Percentiles rank a stretch among this genome's conserved stretches.
These are phyloP conservation scores for Anhinga rufa DNA, from an alignment of 2,113 vertebrate genomes.

Conservation along the genomic window DNA sequence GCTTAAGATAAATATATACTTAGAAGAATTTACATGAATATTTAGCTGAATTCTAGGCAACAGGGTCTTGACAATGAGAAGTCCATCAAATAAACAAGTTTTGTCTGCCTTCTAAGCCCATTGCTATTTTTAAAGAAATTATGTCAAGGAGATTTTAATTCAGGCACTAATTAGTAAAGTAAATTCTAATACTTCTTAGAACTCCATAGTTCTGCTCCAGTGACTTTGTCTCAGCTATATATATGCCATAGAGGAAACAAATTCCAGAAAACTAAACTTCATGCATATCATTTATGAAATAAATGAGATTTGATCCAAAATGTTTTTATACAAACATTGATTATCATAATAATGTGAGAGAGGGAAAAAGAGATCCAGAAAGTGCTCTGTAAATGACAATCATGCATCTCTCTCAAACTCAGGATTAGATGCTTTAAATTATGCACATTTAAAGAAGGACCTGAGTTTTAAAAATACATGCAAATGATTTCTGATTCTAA, in stretches of 20 bases:
- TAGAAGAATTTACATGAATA: background rate
- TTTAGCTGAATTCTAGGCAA: background rate
- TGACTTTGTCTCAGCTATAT: background rate
- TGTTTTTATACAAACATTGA: background rate
- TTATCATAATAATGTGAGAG: background rate
- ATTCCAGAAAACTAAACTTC: background rate
- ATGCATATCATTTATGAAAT: background rate
- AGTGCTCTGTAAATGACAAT: background rate
- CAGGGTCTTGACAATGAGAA: background rate
- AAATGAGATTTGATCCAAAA: background rate
- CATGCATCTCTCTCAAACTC: background rate
- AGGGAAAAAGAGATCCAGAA: background rate
- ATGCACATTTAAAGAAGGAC: background rate
- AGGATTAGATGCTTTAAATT: background rate
- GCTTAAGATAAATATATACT: background rate
- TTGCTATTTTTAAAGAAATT: background rate
- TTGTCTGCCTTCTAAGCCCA: background rate
- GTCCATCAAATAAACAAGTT: background rate
- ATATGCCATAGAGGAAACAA: background rate
- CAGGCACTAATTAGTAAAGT: background rate
- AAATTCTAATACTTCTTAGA: background rate
- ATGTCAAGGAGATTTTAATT: background rate
- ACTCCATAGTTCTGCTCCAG: background rate
- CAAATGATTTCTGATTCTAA: background rate
- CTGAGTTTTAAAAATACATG: background rate